Base-by-base conservation (phyloP, 2,888 invertebrate genomes). In the Andricus quercusramuli region DNA sequence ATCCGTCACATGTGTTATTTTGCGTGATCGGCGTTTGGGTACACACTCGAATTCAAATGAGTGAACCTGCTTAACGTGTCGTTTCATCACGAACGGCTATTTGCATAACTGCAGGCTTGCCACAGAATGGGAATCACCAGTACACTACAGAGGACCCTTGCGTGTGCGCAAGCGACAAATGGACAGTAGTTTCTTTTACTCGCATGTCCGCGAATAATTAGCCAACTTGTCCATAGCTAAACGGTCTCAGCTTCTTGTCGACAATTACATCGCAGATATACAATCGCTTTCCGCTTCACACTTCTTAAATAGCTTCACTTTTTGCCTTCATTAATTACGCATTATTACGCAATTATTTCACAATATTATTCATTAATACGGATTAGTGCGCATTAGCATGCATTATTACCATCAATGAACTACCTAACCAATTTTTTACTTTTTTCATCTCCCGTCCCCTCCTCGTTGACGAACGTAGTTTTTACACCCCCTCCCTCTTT, bases 201-300 rank as follows among this genome's bases (percentile, higher is more conserved):
- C 87, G 85, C 87, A 84, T 86, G 85, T 81, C 79, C 78, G 80
- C 85, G 83, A 88, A 88, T 88, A 89, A 89, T 89, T 89, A 89
- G 84, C 83, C 80, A 83, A 82, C 83, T 83, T 86, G 85, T 78
- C 83, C 81, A 82, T 83, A 85, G 86, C 83, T 83, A 84, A 84
- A 86, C 83, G 85, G 84, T 86, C 83, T 59, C 79, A 82, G 82
- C 83, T 80, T 83, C 82, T 66, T 80, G 79, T 77, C 64, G 64
- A 32, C 44, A 77, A 77, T 77, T 62, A 64, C 25, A 62, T 77
- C 17, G 25, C n/a, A 70, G 51, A 68, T 44, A 68, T 41, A 67
- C 37, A 67, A 32, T 29, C 51, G 17, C 29, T 70, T 70, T 29
- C 17, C 51, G 47, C 62, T 74, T 74, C 37, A 74, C 74, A 74